Conservation (phyloP, 2,797 vertebrate genomes). For the Trachurus trachurus region DNA sequence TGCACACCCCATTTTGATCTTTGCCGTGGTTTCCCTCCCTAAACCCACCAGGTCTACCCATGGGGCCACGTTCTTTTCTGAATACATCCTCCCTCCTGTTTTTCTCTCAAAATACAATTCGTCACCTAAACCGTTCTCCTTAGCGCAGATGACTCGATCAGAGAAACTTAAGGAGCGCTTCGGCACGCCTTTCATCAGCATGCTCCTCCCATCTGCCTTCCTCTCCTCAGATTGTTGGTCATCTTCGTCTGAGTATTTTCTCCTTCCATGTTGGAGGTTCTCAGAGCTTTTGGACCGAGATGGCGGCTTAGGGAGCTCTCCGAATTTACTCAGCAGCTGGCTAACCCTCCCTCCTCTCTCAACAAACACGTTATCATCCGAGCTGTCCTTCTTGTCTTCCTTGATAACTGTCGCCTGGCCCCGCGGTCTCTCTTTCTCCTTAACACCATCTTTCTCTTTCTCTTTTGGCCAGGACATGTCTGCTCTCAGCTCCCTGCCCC, state of each 20-base stretch:
- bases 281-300: slow-evolving; percentile 86
- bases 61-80: slow-evolving; percentile 47
- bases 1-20: slow-evolving; percentile 42
- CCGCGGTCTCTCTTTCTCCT: slow-evolving; percentile 69
- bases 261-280: slow-evolving; percentile 59
- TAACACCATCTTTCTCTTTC: slow-evolving; percentile 55
- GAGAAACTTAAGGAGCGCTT: slow-evolving; percentile 86
- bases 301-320: slow-evolving; percentile 79
- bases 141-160: slow-evolving; percentile 65
- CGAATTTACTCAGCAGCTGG: slow-evolving; percentile 87
- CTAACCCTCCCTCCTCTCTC: slow-evolving; percentile 87
- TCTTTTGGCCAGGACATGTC: slow-evolving; percentile 71
- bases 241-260: slow-evolving; percentile 61
- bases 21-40: slow-evolving; percentile 47
- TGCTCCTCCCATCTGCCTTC: slow-evolving; percentile 38
- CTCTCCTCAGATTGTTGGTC: slow-evolving; percentile 54
- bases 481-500: slow-evolving; percentile 57
- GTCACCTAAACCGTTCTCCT: slow-evolving; percentile 65
- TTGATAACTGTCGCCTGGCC: slow-evolving; percentile 70
- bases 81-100: slow-evolving; percentile 55
- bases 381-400: slow-evolving; percentile 62
- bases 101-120: slow-evolving; percentile 44
- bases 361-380: slow-evolving; percentile 62
- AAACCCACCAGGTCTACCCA: slow-evolving; percentile 29
- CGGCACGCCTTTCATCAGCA: slow-evolving; percentile 61